Base-by-base conservation (phyloP, 2,888 invertebrate genomes). In the Mongoloraphidia duomilia region DNA sequence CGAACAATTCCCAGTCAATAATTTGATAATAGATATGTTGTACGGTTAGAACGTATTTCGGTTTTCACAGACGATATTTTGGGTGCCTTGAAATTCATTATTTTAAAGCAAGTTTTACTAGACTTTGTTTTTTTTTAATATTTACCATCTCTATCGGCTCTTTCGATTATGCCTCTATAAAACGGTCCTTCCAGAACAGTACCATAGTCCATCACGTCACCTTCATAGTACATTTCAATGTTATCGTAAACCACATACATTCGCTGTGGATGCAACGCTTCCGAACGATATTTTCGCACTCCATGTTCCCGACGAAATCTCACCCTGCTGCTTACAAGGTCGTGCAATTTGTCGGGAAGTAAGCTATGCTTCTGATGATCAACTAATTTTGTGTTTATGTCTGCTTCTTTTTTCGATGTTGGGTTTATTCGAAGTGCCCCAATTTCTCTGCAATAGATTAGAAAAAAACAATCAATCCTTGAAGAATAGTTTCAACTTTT, bases 231-330 rank as follows among this genome's bases (percentile, higher is more conserved):
- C 9, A 86, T 78, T 58, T 84, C 82, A 35, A 87, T 75, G 51
- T 82, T 84, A 57, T 86, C 82, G 56, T 84, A 80, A 9, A 84
- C 74, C 34, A 84, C 73, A 58, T 75, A 84, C 44, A 84, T 73
- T 40, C 82, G 71, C 39, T 79, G 76, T 0, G 78, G 70, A 38
- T 76, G 73, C 13, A 87, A 61, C 0, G 80, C 74, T 60, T 82
- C 78, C 0, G 65, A 51, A 34, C 51, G 44, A 33, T 60, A 48
- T 52, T 69, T 71, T 13, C 60, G 61, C 2, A 65, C 60, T 0
- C 70, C 72, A 53, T 70, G 70, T 1, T 66, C 63, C 8, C 60
- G 57, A 37, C 57, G 70, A 56, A 77, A 84, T 40, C 66, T 68
- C 1, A 85, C 69, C 53, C 79, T 76, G 50, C 72, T 73, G 49